Evolutionary conservation across 2,888 invertebrate genomes (phyloP), one percentile per base, ranked within the genome.

Genomic region (Bellardia pandia): DNA sequence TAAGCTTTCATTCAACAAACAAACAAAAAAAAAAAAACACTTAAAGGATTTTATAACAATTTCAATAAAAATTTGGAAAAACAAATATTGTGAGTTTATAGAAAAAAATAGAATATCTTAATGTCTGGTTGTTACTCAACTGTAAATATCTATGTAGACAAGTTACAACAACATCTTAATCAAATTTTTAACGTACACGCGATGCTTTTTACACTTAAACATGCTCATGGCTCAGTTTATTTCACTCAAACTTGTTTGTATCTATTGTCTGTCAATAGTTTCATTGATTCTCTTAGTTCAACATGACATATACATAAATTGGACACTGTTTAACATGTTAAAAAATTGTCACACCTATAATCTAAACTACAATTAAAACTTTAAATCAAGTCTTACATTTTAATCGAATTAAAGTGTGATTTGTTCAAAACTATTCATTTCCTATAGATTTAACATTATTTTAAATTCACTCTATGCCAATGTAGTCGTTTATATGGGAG

Each of bases 281-380:
- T 23, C 23, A 23, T 23, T 23, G 23, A 23, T 1, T 23, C 23
- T 23, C 23, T 1, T 23, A 23, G 23, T 23, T 23, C 23, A 23
- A 23, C 23, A 23, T 1, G 23, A 23, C 23, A 23, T 23, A 23
- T 1, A 23, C 1, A 23, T 23, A 23, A 23, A 23, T 23, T 23
- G 23, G 23, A 0, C 1, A 23, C 23, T 23, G 23, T 23, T 51
- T 51, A n/a, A 51, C n/a, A n/a, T 51, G 14, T 7, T n/a, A n/a
- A 51, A 51, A 1, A 51, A n/a, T 51, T 13, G n/a, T n/a, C 51
- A 45, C n/a, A 51, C 51, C 6, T 51, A n/a, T n/a, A 51, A 11
- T 58, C 16, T 33, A 23, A 48, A n/a, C 11, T 33, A 5, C 8
- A 62, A 75, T 76, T 76, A 53, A 76, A 53, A 53, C 76, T 37